Evolutionary conservation across 2,888 invertebrate species (phyloP).

Genomic region (Leptarthrus brevirostris): DNA sequence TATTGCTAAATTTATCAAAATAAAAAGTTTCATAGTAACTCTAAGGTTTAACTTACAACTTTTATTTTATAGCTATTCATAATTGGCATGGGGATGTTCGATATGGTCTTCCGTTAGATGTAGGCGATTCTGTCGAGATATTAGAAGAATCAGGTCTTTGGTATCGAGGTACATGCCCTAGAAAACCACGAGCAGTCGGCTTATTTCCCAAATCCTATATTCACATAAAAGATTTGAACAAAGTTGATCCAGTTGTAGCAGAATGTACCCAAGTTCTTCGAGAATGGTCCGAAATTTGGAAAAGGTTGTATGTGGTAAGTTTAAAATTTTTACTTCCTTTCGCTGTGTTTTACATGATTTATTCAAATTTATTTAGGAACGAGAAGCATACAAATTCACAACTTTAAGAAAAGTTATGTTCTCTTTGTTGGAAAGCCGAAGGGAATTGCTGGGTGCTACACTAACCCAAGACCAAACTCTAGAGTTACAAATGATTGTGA

Average conservation of each 20-base stretch:
- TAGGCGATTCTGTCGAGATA: slow-evolving; percentile 93
- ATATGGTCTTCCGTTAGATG: slow-evolving; percentile 84
- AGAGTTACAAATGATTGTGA: slow-evolving; percentile 86
- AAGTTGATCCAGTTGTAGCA: slow-evolving; percentile 89
- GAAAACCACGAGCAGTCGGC: slow-evolving; percentile 73
- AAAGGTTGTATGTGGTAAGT: slow-evolving; percentile 88
- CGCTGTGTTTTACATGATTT: background rate
- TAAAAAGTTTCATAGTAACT: too few species aligned
- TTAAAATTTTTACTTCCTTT: background rate
- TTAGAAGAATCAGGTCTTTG: slow-evolving; percentile 90
- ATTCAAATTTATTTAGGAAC: slow-evolving; percentile 71
- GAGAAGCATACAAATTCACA: slow-evolving; percentile 86
- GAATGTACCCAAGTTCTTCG: slow-evolving; percentile 91
- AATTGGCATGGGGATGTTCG: slow-evolving; percentile 87
- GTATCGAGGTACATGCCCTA: slow-evolving; percentile 88
- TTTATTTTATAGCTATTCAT: slow-evolving; percentile 89
- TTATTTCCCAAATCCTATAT: slow-evolving; percentile 88
- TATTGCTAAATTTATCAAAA: too few species aligned
- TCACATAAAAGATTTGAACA: slow-evolving; percentile 85
- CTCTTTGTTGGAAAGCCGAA: slow-evolving; percentile 85
- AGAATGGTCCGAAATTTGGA: slow-evolving; percentile 96
- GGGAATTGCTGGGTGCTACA: slow-evolving; percentile 87
- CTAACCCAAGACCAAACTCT: slow-evolving; percentile 91
- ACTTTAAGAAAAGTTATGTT: slow-evolving; percentile 90
- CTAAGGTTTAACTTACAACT: too few species aligned